A percentile compares a stretch with the other conserved stretches of the same genome.
phyloP scores from a whole-genome alignment of 2,888 invertebrate species.

The Hypomecis atomaria region DNA sequence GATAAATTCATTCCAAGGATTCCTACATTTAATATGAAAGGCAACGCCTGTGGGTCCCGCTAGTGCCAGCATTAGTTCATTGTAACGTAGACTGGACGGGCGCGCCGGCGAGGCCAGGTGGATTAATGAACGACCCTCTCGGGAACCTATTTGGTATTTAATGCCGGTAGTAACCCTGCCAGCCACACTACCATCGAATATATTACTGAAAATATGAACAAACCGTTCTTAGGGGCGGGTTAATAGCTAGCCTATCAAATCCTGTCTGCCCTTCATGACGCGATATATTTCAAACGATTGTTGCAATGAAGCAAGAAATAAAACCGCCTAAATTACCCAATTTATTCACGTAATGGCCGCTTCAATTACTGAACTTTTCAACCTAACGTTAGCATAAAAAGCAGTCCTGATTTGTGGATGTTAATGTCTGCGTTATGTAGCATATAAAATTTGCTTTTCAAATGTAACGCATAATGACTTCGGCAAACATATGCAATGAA shows the following conservation, averaged over 20 bases:
- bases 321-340: constrained; percentile 36
- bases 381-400: constrained; percentile 21
- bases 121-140: constrained; percentile 24
- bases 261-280: constrained; percentile 16
- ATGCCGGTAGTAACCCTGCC: constrained; percentile 33
- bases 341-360: constrained; percentile 35
- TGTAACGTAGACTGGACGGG: constrained; percentile 34
- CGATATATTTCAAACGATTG: constrained; percentile 28
- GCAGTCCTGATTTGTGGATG: constrained; percentile 23
- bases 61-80: constrained; percentile 32
- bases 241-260: constrained; percentile 31
- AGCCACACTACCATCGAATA: constrained; percentile 25
- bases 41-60: not conserved
- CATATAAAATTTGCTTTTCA: constrained; percentile 19
- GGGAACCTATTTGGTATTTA: constrained; percentile 39
- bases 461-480: not conserved
- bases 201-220: constrained; percentile 33
- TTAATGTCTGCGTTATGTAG: constrained; percentile 5
- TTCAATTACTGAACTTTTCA: constrained; percentile 37
- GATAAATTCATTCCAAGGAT: too few species aligned
- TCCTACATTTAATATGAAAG: too few species aligned
- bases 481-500: too few species aligned
- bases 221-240: constrained; percentile 29
- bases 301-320: constrained; percentile 27
- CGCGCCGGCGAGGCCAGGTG: constrained; percentile 18